phyloP scores from a whole-genome alignment of 2,888 invertebrate genomes.

The Tetrapedia diversipes region DNA sequence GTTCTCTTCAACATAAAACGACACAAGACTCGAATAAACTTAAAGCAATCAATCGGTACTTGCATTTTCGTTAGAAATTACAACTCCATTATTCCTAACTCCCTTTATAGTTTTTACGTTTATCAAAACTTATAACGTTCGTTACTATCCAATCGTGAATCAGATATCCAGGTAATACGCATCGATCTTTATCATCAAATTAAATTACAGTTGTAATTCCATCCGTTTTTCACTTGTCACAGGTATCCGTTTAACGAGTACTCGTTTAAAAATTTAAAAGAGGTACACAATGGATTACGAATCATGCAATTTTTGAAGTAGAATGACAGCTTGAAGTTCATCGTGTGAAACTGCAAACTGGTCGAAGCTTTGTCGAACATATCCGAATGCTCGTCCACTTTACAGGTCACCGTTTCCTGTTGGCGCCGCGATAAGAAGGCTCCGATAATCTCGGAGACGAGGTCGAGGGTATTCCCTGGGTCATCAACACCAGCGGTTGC shows the following conservation, averaged over 20 bases:
- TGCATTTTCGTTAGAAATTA: too few relatives aligned
- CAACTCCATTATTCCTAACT: background rate
- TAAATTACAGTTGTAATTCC: background rate
- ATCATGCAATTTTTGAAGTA: background rate
- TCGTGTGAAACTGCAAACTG: background rate
- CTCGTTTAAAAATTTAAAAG: background rate
- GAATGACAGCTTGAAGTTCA: background rate
- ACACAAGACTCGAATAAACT: background rate
- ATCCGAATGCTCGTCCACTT: constrained; percentile 1
- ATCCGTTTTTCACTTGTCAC: background rate
- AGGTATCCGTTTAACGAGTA: background rate
- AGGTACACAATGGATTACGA: background rate
- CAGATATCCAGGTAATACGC: too few relatives aligned
- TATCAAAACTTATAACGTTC: background rate
- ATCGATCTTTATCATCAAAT: too few relatives aligned
- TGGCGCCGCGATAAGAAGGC: constrained; percentile 73
- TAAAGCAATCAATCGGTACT: background rate
- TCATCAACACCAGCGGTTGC: constrained; percentile 89
- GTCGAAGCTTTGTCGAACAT: background rate
- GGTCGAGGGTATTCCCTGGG: constrained; percentile 69
- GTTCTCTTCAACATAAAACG: background rate
- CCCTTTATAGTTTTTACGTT: background rate
- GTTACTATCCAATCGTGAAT: too few relatives aligned
- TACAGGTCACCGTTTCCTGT: constrained; percentile 82
- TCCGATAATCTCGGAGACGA: constrained; percentile 70